A percentile compares a stretch with the other conserved stretches of the same genome.
phyloP scores from a whole-genome alignment of 2,113 vertebrate species.

The Poecilia latipinna region DNA sequence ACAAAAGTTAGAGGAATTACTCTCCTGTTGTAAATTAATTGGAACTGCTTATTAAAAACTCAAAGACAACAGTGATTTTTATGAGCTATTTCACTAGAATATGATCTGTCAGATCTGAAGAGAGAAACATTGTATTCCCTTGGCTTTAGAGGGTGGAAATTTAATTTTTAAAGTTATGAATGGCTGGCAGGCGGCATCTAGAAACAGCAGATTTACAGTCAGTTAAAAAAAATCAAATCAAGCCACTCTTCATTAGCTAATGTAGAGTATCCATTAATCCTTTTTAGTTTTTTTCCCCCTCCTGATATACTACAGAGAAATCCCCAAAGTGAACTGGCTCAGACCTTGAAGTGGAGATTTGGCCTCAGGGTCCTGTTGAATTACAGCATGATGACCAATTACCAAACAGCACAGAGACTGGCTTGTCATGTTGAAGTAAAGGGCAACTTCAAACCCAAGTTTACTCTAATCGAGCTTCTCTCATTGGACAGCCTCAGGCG shows the following conservation, averaged over 20 bases:
- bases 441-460: constrained; percentile 18
- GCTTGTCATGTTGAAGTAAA: constrained; percentile 27
- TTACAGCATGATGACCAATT: constrained; percentile 32
- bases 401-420: constrained; percentile 24
- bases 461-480: constrained; percentile 32
- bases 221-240: constrained; percentile 11
- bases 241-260: constrained; percentile 45
- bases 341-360: not conserved
- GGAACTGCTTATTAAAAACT: too few relatives aligned
- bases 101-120: too few relatives aligned
- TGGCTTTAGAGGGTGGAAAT: too few relatives aligned
- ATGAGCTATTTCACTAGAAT: too few relatives aligned
- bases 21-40: too few relatives aligned
- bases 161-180: too few relatives aligned
- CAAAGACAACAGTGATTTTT: too few relatives aligned
- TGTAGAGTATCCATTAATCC: constrained; percentile 25
- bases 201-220: too few relatives aligned
- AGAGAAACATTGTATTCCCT: too few relatives aligned
- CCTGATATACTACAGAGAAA: constrained; percentile 10
- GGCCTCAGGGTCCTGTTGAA: constrained; percentile 11
- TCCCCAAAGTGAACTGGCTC: not conserved
- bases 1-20: too few relatives aligned
- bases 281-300: constrained; percentile 12
- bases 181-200: too few relatives aligned
- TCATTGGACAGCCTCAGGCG: constrained; percentile 5